Evolutionary conservation across 1,140 invertebrate species (phyloP).

Genomic region (Procambarus virginalis): DNA sequence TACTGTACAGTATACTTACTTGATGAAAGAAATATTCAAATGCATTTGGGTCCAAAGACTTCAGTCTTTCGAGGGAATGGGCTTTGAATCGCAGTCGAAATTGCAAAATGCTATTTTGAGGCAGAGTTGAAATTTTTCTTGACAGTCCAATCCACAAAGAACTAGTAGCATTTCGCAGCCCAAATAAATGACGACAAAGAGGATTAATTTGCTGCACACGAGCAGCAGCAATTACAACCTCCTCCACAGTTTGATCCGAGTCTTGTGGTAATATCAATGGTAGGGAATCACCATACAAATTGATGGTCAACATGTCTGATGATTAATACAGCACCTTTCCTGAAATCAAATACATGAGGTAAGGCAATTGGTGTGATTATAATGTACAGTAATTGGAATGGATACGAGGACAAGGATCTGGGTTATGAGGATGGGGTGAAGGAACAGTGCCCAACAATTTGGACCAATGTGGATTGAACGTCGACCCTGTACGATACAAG

Average conservation of each 20-base stretch:
- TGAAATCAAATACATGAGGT: not conserved
- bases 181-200: conserved; percentile 48
- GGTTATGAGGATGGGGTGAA: too few relatives aligned
- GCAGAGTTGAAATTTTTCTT: conserved; percentile 15
- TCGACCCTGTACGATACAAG: too few relatives aligned
- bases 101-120: conserved; percentile 8
- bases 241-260: conserved; percentile 34
- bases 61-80: conserved; percentile 18
- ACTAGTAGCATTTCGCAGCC: not conserved
- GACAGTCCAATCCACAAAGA: conserved; percentile 30
- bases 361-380: too few relatives aligned
- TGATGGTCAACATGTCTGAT: conserved; percentile 36
- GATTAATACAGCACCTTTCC: not conserved
- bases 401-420: too few relatives aligned
- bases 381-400: too few relatives aligned
- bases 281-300: conserved; percentile 4
- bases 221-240: conserved; percentile 25
- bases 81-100: conserved; percentile 49
- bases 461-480: too few relatives aligned
- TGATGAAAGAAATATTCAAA: conserved; percentile 58
- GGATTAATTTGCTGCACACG: conserved; percentile 30
- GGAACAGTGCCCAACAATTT: too few relatives aligned
- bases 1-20: conserved; percentile 3
- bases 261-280: conserved; percentile 23
- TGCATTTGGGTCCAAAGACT: conserved; percentile 34